Evolutionary conservation across 2,888 invertebrate species (phyloP).

Genomic region (Megaustenia siamemsis): DNA sequence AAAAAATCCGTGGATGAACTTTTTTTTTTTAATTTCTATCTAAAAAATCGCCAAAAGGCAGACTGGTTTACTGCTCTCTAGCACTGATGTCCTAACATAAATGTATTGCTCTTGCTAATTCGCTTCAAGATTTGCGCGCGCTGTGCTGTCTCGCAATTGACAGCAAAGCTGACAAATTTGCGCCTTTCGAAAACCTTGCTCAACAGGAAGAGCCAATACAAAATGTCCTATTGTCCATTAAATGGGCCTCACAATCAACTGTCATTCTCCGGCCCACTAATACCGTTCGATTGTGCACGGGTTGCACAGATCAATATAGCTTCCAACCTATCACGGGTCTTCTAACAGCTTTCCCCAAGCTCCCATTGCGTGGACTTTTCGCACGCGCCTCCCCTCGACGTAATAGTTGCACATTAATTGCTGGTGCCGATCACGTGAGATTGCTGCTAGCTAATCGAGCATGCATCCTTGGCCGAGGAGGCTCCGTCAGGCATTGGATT

Average conservation of each 20-base stretch:
- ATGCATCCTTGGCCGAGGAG: neutral
- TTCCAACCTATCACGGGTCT: slow-evolving; percentile 8
- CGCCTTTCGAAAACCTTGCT: too few species aligned
- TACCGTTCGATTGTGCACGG: neutral
- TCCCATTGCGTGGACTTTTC: neutral
- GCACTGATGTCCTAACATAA: too few species aligned
- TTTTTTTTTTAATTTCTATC: too few species aligned
- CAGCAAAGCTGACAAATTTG: too few species aligned
- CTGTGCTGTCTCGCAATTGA: too few species aligned
- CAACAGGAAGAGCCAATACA: neutral
- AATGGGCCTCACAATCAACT: neutral
- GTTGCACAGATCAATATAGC: neutral
- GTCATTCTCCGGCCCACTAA: neutral
- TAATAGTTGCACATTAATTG: neutral
- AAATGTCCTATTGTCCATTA: neutral
- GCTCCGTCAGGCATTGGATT: neutral
- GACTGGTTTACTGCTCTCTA: too few species aligned
- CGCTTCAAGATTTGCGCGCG: too few species aligned
- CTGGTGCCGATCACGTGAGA: neutral
- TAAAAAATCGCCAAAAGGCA: too few species aligned
- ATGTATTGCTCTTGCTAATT: too few species aligned
- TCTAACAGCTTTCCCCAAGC: neutral
- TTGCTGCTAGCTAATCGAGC: neutral
- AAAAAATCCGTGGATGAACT: too few species aligned
- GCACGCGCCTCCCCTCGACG: slow-evolving; percentile 19